Evolutionary conservation across 2,113 vertebrate genomes (phyloP).

Genomic region (Dolichallabes microphthalmus): DNA sequence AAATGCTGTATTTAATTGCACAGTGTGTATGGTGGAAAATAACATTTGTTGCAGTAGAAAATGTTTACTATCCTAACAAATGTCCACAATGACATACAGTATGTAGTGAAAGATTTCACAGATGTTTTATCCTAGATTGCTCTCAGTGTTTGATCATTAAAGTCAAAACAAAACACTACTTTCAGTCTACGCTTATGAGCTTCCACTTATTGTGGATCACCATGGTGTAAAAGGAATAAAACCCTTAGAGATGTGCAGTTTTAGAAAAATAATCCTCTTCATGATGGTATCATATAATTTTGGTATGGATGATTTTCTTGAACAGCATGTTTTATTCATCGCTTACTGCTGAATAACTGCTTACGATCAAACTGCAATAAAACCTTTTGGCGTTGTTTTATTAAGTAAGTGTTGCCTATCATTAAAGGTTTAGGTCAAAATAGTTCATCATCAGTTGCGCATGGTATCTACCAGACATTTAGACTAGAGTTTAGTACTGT

Average conservation of each 20-base stretch:
- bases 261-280: background rate
- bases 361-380: background rate
- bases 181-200: background rate
- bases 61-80: background rate
- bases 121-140: background rate
- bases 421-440: background rate
- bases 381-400: background rate
- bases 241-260: background rate
- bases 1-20: background rate
- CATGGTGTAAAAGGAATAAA: background rate
- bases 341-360: background rate
- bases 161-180: background rate
- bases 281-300: background rate
- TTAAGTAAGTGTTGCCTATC: background rate
- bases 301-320: background rate
- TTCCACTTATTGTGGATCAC: background rate
- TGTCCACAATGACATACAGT: background rate
- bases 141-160: background rate
- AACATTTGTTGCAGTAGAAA: background rate
- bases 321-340: background rate
- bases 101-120: background rate
- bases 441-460: background rate
- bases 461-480: background rate
- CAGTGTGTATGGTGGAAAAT: background rate
- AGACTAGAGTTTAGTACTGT: constrained; percentile 8